Percentiles rank a stretch among this genome's conserved stretches.
phyloP scores from a whole-genome alignment of 2,113 vertebrate genomes.

The Sinocyclocheilus anophthalmus region DNA sequence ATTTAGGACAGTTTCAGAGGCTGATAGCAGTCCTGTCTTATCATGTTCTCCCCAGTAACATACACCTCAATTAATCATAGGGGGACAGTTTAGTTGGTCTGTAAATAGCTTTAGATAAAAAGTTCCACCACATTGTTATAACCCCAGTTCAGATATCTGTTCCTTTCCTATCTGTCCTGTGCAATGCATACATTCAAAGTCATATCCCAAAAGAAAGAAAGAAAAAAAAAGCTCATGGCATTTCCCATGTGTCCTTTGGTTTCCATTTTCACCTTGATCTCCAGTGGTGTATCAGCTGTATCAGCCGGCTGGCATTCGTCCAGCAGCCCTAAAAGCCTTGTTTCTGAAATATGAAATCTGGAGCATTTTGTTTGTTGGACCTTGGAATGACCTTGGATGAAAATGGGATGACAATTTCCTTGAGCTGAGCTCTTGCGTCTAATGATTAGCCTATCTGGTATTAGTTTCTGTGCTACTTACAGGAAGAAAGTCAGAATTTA shows the following conservation, averaged over 20 bases:
- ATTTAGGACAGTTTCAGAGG: background rate
- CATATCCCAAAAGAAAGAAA: background rate
- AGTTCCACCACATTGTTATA: background rate
- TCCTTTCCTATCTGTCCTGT: background rate
- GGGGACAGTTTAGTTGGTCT: background rate
- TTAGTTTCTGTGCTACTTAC: no score
- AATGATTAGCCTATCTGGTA: no score
- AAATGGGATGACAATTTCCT: conserved; percentile 2
- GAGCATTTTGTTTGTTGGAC: background rate
- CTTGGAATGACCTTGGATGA: conserved; percentile 2
- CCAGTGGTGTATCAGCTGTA: background rate
- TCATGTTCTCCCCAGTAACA: background rate
- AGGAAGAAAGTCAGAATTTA: background rate
- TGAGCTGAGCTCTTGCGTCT: background rate
- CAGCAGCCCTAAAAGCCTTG: background rate
- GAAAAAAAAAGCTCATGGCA: background rate
- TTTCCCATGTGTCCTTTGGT: conserved; percentile 13
- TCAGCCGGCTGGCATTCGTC: background rate
- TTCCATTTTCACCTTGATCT: conserved; percentile 17
- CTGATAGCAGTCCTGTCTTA: background rate
- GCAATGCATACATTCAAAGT: background rate
- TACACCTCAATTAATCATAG: background rate
- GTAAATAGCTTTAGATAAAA: background rate
- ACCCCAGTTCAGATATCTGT: background rate
- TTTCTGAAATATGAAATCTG: conserved; percentile 1